Conservation (phyloP, 2,797 vertebrate species). For the Phrynocephalus vlangalii region DNA sequence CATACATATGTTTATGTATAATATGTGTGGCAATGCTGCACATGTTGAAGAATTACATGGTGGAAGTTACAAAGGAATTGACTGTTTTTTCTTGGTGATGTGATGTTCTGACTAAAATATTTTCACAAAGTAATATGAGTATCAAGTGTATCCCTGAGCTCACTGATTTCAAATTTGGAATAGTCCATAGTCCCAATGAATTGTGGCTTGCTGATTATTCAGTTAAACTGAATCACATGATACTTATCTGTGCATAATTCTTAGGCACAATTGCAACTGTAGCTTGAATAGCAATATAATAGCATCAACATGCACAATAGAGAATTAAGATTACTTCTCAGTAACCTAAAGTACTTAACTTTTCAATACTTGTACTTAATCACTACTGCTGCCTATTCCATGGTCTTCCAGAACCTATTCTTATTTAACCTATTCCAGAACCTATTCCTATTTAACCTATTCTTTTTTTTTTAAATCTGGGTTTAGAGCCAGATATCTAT, state of each 20-base stretch:
- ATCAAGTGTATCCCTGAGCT: neutral
- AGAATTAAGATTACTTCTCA: neutral
- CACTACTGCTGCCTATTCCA: neutral
- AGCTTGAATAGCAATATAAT: neutral
- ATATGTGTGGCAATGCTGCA: neutral
- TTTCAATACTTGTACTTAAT: neutral
- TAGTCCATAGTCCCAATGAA: neutral
- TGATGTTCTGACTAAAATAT: neutral
- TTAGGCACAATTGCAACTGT: neutral
- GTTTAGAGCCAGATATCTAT: conserved; percentile 61
- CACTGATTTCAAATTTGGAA: neutral
- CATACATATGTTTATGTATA: neutral
- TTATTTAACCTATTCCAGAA: conserved; percentile 27
- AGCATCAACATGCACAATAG: neutral
- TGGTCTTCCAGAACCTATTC: conserved; percentile 21
- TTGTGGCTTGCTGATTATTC: neutral
- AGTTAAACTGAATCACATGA: neutral
- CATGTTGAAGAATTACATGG: neutral
- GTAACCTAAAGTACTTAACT: neutral
- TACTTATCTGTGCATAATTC: neutral
- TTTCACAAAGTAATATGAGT: neutral
- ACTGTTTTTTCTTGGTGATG: neutral
- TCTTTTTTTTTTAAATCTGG: conserved; percentile 32
- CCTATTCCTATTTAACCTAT: conserved; percentile 11
- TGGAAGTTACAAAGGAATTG: neutral